These are phyloP conservation scores for Sminthurinus signatus DNA, from an alignment of 1,140 invertebrate species.

Conservation along the genomic window DNA sequence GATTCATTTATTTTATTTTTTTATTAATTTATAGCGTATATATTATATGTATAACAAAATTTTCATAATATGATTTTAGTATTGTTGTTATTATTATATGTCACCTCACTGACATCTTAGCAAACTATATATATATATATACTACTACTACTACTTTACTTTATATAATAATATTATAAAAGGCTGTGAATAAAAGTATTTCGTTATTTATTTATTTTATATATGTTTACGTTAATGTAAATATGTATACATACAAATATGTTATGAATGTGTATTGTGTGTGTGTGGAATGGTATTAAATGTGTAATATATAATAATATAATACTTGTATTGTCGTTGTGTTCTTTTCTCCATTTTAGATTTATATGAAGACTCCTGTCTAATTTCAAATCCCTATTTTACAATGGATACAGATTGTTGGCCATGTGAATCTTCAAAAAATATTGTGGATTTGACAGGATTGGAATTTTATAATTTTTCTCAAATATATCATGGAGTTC, in stretches of 20 bases:
- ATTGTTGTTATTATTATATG: constrained; percentile 15
- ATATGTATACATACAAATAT: too few relatives aligned
- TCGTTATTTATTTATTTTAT: too few relatives aligned
- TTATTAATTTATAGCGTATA: too few relatives aligned
- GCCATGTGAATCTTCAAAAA: constrained; percentile 61
- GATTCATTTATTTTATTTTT: too few relatives aligned
- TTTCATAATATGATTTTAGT: too few relatives aligned
- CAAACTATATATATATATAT: neutral
- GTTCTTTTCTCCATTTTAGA: constrained; percentile 50
- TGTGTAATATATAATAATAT: neutral
- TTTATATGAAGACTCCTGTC: constrained; percentile 69
- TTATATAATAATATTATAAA: too few relatives aligned
- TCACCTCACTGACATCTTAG: too few relatives aligned
- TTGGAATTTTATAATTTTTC: constrained; percentile 44
- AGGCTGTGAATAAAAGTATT: too few relatives aligned
- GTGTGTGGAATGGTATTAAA: too few relatives aligned
- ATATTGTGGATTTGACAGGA: constrained; percentile 51
- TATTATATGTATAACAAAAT: too few relatives aligned
- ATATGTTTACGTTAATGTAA: too few relatives aligned
- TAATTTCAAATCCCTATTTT: constrained; percentile 68
- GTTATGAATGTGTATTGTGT: neutral
- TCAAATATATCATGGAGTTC: constrained; percentile 45
- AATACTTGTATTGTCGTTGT: neutral
- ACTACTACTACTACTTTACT: too few relatives aligned
- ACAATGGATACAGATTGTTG: constrained; percentile 64